phyloP scores from a whole-genome alignment of 2,113 vertebrate genomes.

The Clinocottus analis region DNA sequence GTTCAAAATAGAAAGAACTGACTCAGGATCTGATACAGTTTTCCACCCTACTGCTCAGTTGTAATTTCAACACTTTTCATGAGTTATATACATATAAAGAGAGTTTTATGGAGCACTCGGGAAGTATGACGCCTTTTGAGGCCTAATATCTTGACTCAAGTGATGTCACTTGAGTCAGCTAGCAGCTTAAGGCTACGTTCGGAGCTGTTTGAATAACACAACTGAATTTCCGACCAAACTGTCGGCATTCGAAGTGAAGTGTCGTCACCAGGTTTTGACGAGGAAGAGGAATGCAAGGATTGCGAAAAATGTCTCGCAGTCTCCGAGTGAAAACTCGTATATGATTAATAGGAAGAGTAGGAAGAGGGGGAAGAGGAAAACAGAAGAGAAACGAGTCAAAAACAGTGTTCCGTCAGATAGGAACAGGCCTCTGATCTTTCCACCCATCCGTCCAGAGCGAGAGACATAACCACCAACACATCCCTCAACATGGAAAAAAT shows the following conservation, averaged over 20 bases:
- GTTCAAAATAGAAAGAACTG: conserved; percentile 32
- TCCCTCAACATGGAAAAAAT: conserved; percentile 17
- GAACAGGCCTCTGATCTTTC: conserved; percentile 22
- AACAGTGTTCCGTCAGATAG: conserved; percentile 27
- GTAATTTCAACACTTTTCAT: conserved; percentile 8
- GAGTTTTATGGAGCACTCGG: too few relatives aligned
- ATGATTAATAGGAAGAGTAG: not conserved
- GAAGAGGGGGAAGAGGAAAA: not conserved
- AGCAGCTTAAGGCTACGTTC: not conserved
- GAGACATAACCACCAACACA: conserved; percentile 26
- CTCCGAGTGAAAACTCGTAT: not conserved
- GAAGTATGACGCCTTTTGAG: not conserved
- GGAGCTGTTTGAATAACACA: not conserved
- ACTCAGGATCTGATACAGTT: conserved; percentile 21
- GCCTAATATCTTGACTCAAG: not conserved
- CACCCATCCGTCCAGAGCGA: not conserved
- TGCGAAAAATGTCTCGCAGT: not conserved
- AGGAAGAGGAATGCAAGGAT: not conserved
- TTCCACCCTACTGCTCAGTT: not conserved
- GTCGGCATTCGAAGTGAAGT: not conserved
- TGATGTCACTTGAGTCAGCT: not conserved
- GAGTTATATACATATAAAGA: too few relatives aligned
- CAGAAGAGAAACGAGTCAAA: not conserved
- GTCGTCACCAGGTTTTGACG: not conserved
- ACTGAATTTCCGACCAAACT: not conserved